Evolutionary conservation across 2,113 vertebrate genomes (phyloP).

Genomic region (Muscicapa adusta): DNA sequence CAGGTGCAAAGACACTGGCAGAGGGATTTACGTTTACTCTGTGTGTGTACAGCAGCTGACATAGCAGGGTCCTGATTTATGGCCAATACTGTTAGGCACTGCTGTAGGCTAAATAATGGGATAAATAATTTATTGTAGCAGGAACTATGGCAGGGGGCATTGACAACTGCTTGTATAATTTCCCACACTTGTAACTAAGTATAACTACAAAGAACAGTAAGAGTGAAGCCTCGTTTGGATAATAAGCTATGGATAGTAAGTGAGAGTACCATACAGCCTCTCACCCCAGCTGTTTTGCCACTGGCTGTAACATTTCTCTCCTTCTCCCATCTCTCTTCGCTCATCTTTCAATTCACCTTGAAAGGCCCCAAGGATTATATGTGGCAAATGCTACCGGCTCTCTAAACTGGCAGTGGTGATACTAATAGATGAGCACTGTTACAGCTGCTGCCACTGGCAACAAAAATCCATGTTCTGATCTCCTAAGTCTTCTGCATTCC

Average conservation of each 20-base stretch:
- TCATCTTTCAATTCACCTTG: constrained; percentile 4
- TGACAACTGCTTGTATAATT: not conserved
- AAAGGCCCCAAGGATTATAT: not conserved
- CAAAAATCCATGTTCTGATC: not conserved
- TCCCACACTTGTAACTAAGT: not conserved
- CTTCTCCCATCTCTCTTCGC: not conserved
- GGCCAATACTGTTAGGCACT: not conserved
- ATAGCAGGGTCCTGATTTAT: not conserved
- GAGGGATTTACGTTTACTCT: not conserved
- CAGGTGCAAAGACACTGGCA: not conserved
- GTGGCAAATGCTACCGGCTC: not conserved
- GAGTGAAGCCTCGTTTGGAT: not conserved
- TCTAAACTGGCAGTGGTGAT: not conserved
- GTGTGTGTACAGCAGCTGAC: not conserved
- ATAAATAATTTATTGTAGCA: not conserved
- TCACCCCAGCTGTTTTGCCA: not conserved
- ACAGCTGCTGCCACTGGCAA: not conserved
- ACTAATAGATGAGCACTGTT: not conserved
- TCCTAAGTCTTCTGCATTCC: not conserved
- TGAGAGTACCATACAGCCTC: not conserved
- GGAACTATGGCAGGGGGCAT: not conserved
- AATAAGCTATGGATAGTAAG: not conserved
- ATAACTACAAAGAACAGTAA: not conserved
- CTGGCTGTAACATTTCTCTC: not conserved
- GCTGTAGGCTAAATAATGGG: not conserved